Evolutionary conservation across 2,797 vertebrate species (phyloP), one percentile per base, ranked within the genome.

Genomic region (Gymnoscopelus microlampas): DNA sequence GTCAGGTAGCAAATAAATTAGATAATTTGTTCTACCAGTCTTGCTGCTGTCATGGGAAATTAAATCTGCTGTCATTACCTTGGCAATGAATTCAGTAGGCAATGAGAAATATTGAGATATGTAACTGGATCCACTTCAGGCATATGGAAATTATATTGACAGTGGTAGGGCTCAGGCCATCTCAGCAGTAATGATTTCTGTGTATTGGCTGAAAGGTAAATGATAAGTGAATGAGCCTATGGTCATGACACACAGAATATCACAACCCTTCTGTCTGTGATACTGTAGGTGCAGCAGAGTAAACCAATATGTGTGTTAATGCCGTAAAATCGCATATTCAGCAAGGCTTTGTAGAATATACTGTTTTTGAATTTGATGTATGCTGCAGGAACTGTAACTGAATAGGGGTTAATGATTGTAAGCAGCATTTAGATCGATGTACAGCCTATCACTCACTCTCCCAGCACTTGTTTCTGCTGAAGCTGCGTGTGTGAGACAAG

Each of bases 401-500:
- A 79, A 64, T 58, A 73, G 60, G 74, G 23, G 59, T 10, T 24
- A 3, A 77, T 65, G 74, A 63, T 73, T 9, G 67, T 80, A 64
- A 71, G 55, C 53, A 53, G 70, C 58, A 35, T 80, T 68, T 67
- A 57, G 80, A 68, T 63, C 76, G 62, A 78, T 70, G 74, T 73
- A 73, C 67, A 85, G 73, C 70, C 70, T 74, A 77, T 82, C 75
- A 58, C 44, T 76, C 72, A 70, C 64, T 70, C 70, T 76, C 23
- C 5, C 76, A 77, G 77, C 66, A 65, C 12, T 64, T 72, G 63
- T 81, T 84, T 82, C 70, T 72, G 78, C 85, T 84, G 81, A 80
- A 78, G 76, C 71, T 26, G 76, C 67, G 70, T 32, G 11, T 15
- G 3, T 4, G 12, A 70, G 53, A 68, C 49, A 15, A 5, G 54